Conservation (phyloP, 2,888 invertebrate species). For the Mythimna vitellina region DNA sequence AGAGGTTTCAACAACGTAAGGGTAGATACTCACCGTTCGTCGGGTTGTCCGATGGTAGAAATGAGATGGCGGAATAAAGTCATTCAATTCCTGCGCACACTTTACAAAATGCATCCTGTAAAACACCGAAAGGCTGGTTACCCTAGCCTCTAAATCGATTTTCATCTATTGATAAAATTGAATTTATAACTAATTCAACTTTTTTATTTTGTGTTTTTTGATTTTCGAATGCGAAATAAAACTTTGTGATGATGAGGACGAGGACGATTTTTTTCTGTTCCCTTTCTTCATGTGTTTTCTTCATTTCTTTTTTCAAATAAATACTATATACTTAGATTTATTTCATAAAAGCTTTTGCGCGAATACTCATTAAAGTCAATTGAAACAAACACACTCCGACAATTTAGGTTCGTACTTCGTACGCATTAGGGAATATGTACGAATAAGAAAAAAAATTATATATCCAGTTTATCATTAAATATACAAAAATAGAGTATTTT, state of each 20-base stretch:
- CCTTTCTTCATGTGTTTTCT: not conserved
- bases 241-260: not conserved
- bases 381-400: not conserved
- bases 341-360: not conserved
- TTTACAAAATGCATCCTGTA: no score
- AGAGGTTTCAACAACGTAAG: no score
- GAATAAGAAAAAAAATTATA: no score
- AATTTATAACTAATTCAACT: conserved; percentile 54
- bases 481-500: no score
- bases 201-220: conserved; percentile 13
- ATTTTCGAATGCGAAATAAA: not conserved
- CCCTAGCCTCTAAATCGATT: conserved; percentile 5
- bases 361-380: not conserved
- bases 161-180: conserved; percentile 47
- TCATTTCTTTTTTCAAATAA: no score
- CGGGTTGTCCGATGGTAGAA: no score
- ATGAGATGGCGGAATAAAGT: no score
- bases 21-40: no score
- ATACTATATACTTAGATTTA: not conserved
- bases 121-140: no score
- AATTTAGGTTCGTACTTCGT: not conserved
- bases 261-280: not conserved
- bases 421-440: no score
- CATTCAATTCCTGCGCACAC: no score
- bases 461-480: no score